phyloP scores from a whole-genome alignment of 2,888 invertebrate species.

The Ophonus ardosiacus region DNA sequence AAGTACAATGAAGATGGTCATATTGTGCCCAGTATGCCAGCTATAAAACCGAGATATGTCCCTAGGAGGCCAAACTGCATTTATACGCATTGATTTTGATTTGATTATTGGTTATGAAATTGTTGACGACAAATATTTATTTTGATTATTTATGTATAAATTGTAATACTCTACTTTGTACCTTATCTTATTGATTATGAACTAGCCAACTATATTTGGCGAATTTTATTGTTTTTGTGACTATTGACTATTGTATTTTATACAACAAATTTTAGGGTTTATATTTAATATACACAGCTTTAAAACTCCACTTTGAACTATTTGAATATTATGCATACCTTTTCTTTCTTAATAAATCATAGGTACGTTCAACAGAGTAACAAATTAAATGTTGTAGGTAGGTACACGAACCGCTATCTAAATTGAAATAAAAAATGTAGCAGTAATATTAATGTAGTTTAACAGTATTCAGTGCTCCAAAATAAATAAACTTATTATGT shows the following conservation, averaged over 20 bases:
- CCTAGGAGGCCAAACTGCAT: conserved; percentile 37
- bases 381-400: too few relatives aligned
- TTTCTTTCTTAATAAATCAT: too few relatives aligned
- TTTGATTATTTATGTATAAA: conserved; percentile 29
- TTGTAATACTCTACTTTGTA: not conserved
- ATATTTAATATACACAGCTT: not conserved
- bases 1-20: conserved; percentile 43
- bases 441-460: too few relatives aligned
- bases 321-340: not conserved
- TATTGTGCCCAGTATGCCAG: conserved; percentile 18
- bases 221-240: not conserved
- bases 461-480: too few relatives aligned
- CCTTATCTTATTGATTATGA: not conserved
- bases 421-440: too few relatives aligned
- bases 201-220: too few relatives aligned
- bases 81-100: conserved; percentile 30
- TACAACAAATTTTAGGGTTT: not conserved
- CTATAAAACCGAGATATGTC: not conserved
- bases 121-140: conserved; percentile 41
- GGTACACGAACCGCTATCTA: too few relatives aligned
- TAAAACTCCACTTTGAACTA: not conserved
- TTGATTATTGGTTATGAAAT: not conserved
- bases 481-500: too few relatives aligned
- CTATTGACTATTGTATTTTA: not conserved
- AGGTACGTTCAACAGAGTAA: too few relatives aligned